Conservation (phyloP, 1,140 invertebrate species). For the Apis cerana region DNA sequence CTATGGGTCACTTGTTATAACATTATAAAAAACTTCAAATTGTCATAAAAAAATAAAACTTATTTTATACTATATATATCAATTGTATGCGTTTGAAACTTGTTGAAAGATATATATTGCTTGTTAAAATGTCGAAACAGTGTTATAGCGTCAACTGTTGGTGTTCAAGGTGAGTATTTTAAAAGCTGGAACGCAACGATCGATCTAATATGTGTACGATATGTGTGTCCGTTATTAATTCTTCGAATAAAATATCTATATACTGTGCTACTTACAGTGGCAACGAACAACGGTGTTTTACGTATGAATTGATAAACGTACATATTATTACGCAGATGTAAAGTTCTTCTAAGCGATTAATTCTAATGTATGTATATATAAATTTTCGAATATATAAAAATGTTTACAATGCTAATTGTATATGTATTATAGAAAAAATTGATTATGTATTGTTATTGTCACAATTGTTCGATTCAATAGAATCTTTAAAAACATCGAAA, state of each 20-base stretch:
- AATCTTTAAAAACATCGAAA: no score
- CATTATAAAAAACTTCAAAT: neutral
- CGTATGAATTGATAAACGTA: constrained; percentile 11
- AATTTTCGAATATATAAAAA: no score
- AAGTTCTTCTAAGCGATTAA: neutral
- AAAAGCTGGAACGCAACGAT: neutral
- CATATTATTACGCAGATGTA: neutral
- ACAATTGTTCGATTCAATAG: no score
- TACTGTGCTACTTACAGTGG: neutral
- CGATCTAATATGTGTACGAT: neutral
- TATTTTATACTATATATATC: neutral
- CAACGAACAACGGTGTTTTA: constrained; percentile 1
- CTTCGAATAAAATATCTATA: neutral
- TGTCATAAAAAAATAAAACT: neutral
- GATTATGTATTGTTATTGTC: no score
- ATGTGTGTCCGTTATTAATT: constrained; percentile 4
- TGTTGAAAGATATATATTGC: no score
- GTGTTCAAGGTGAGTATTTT: neutral
- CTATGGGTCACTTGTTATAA: neutral
- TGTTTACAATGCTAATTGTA: no score
- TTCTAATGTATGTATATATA: neutral
- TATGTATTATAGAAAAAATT: no score
- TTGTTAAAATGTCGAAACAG: neutral
- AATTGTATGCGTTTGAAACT: neutral
- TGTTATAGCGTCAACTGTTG: no score